Base-by-base conservation (phyloP, 35 echinoderm and acorn worm genomes). In the Strongylocentrotus purpuratus region DNA sequence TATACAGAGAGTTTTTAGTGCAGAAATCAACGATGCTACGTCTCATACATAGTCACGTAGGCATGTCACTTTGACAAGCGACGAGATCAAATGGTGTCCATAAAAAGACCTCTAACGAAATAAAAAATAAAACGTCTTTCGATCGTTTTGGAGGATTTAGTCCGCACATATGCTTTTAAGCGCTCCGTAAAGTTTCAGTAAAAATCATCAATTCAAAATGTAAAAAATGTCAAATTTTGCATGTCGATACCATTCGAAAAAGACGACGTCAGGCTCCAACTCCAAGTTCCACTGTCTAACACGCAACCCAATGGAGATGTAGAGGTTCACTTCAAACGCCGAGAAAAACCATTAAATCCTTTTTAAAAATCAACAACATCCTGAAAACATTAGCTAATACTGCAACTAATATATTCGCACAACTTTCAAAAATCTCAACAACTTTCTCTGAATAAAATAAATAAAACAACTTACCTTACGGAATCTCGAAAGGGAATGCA, bases 1-100 rank as follows among this genome's bases (percentile, higher is more conserved):
- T 88, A 88, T 95, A 97, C 61, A 60, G 92, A 6, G 59, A 94
- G 61, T 88, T 97, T 97, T 97, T 94, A 92, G 95, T 95, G 94
- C 95, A 96, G 97, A 97, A 97, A 96, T 94, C 85, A 58, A 95
- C 91, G 91, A 93, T 12, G 48, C 91, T 17, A 47, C 48, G 32
- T 18, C 32, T 9, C 87, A 46, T 89, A 89, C 87, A 20, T 33
- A 41, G 32, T 89, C 33, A 33, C 32, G 14, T 11, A 8, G 18
- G 31, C 87, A 89, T 45, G 25, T 33, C 87, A 89, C 87, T 89
- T 89, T 46, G 87, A 46, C 87, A 89, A 46, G 32, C 8, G 87
- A 89, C 87, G 87, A 10, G 45, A 89, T 46, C 87, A 33, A 45
- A 33, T n/a, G 12, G 87, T 13, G 87, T 45, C 87, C 45, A 89